Evolutionary conservation across 2,797 vertebrate genomes (phyloP).

Genomic region (Ambastaia sidthimunki): DNA sequence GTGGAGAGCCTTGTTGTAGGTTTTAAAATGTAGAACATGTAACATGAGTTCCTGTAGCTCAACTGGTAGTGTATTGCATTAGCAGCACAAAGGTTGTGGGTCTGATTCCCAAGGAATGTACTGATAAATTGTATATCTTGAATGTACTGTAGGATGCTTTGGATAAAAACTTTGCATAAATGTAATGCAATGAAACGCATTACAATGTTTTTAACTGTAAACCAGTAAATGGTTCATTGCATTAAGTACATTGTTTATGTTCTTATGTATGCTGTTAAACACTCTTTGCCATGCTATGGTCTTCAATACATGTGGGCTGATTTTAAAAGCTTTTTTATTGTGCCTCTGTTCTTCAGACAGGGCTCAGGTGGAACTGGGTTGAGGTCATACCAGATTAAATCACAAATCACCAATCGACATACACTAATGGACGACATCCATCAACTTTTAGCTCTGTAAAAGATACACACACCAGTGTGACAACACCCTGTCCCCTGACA

Average conservation of each 20-base stretch:
- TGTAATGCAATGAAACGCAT: too few species aligned
- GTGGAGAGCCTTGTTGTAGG: slow-evolving; percentile 1
- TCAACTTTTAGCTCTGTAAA: slow-evolving; percentile 57
- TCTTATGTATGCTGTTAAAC: neutral
- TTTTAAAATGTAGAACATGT: neutral
- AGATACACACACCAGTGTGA: slow-evolving; percentile 65
- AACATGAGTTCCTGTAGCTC: too few species aligned
- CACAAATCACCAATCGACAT: slow-evolving; percentile 47
- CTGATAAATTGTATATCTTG: too few species aligned
- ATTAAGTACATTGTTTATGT: neutral
- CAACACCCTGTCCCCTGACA: slow-evolving; percentile 59
- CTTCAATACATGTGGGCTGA: slow-evolving; percentile 1
- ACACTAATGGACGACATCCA: slow-evolving; percentile 58
- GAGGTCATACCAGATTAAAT: slow-evolving; percentile 52
- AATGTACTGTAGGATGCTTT: too few species aligned
- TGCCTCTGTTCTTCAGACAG: slow-evolving; percentile 11
- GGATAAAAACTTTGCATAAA: too few species aligned
- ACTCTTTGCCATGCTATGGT: neutral
- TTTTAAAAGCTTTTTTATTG: slow-evolving; percentile 17
- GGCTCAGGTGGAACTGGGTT: slow-evolving; percentile 44
- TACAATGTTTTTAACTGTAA: neutral
- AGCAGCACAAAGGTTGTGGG: too few species aligned
- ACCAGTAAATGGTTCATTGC: neutral
- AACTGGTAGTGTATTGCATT: too few species aligned
- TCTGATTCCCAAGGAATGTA: too few species aligned